Conservation (phyloP, 2,113 vertebrate species). For the Cephalopholis sonnerati region DNA sequence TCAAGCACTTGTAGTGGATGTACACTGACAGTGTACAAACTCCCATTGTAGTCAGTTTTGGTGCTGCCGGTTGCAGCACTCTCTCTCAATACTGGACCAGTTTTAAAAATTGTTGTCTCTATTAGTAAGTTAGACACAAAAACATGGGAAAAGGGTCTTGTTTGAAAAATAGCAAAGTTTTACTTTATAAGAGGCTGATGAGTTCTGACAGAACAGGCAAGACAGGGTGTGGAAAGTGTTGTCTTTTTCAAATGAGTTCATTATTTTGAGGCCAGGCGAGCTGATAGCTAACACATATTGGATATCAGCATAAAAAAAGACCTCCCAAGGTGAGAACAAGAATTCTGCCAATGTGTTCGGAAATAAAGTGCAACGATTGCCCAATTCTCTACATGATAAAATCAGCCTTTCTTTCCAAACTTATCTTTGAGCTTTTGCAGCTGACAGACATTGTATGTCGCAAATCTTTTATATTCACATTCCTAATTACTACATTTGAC, state of each 20-base stretch:
- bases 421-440: constrained; percentile 4
- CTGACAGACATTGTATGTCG: background rate
- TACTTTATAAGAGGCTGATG: constrained; percentile 27
- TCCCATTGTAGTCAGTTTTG: too few relatives aligned
- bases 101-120: too few relatives aligned
- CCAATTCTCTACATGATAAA: constrained; percentile 6
- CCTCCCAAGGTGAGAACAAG: background rate
- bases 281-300: background rate
- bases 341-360: constrained; percentile 11
- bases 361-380: constrained; percentile 8
- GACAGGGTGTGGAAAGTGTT: constrained; percentile 32
- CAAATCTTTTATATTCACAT: background rate
- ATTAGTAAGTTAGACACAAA: too few relatives aligned
- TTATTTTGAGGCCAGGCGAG: constrained; percentile 1
- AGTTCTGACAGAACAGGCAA: constrained; percentile 24
- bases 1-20: too few relatives aligned
- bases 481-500: background rate
- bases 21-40: too few relatives aligned
- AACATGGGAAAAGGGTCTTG: too few relatives aligned
- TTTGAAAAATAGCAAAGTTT: too few relatives aligned
- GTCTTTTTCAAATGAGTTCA: constrained; percentile 20
- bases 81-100: too few relatives aligned
- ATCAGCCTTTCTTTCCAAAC: background rate
- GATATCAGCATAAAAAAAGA: constrained; percentile 2
- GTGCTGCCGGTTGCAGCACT: too few relatives aligned